Evolutionary conservation across 2,113 vertebrate genomes (phyloP), one percentile per base, ranked within the genome.

Genomic region (Bombycilla garrulus): DNA sequence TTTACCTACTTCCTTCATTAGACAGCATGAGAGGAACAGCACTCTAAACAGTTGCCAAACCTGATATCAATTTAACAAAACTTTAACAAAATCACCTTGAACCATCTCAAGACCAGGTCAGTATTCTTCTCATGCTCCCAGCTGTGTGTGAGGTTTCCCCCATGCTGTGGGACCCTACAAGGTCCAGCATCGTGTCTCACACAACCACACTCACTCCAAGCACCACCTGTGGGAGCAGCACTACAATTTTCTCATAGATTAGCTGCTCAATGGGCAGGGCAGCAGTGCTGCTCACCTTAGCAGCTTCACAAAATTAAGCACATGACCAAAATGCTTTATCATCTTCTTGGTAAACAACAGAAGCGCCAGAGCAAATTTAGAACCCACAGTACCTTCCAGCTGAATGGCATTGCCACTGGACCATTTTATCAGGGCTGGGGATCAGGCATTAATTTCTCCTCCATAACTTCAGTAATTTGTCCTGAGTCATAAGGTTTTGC

Each of bases 111-210:
- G 9, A 12, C 1, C 4, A 45, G 18, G 13, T n/a, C 33, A 19
- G 25, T 33, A 18, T 47, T 60, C 23, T 83, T 29, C 58, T 26
- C 33, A 9, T 0, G 0, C 11, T 9, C 28, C 36, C 51, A n/a
- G 17, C 25, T 35, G 19, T 5, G 3, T 17, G 51, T 18, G 33
- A 76, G 17, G 5, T 38, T 58, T 29, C 10, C 16, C 62, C 10
- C 25, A 23, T 0, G 6, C 17, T 3, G 2, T 10, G 36, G 15
- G 28, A 81, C 35, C 56, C 74, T n/a, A 6, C 7, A 24, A n/a
- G 58, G 36, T 61, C 79, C 73, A 85, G 65, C 36, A 33, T 2
- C 0, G 0, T 19, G 6, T 45, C 33, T 84, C 36, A 18, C 54
- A 45, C 40, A 24, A 10, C 26, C 70, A 81, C 31, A 26, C 36